phyloP scores from a whole-genome alignment of 2,113 vertebrate genomes.

The Gracilinanus agilis region DNA sequence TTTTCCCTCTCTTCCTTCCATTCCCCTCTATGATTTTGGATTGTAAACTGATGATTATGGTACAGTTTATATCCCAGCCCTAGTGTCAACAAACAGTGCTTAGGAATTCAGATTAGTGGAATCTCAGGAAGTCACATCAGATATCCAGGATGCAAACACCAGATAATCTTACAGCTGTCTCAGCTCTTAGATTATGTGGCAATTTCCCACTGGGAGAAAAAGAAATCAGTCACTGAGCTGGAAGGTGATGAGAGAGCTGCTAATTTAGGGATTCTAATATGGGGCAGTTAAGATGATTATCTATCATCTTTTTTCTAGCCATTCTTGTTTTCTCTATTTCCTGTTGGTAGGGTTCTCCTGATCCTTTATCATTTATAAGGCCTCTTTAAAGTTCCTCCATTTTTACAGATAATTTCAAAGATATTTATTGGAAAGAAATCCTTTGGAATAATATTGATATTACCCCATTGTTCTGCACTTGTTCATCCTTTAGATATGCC shows the following conservation, averaged over 20 bases:
- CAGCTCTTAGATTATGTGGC: neutral
- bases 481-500: neutral
- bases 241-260: conserved; percentile 10
- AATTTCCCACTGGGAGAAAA: conserved; percentile 19
- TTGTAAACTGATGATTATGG: neutral
- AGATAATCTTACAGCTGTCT: conserved; percentile 35
- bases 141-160: neutral
- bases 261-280: neutral
- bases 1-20: neutral
- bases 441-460: conserved; percentile 3
- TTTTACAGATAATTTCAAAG: neutral
- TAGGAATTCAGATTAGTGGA: conserved; percentile 1
- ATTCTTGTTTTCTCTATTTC: conserved; percentile 1
- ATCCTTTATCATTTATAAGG: neutral
- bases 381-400: conserved; percentile 29
- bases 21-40: neutral
- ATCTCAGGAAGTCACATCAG: conserved; percentile 8
- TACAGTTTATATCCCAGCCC: neutral
- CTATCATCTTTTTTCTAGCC: neutral
- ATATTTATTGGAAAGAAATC: neutral
- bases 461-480: conserved; percentile 5
- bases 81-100: neutral
- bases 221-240: neutral
- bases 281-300: neutral
- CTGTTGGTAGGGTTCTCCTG: neutral